These are phyloP conservation scores for Lagorchestes hirsutus DNA, from an alignment of 2,797 vertebrate species.

Conservation along the genomic window DNA sequence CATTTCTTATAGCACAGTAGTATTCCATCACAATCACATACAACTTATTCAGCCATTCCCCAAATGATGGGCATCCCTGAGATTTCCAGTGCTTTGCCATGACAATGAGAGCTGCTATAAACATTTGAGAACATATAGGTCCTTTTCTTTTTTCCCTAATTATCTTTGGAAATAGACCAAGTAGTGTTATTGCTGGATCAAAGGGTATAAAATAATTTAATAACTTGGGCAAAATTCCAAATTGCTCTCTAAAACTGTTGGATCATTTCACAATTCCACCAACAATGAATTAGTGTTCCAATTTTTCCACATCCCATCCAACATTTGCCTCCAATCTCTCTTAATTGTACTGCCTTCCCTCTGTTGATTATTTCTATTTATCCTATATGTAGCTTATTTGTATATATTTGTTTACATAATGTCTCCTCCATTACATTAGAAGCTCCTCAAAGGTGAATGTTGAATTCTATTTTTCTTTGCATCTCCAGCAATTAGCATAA, in stretches of 20 bases:
- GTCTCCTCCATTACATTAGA: neutral
- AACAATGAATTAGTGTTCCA: neutral
- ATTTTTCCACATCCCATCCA: neutral
- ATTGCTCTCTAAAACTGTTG: neutral
- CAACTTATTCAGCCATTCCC: too few species aligned
- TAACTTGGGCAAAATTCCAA: neutral
- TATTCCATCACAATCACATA: too few species aligned
- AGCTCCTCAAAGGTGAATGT: neutral
- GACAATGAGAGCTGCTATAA: too few species aligned
- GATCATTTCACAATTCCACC: neutral
- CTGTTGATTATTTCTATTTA: neutral
- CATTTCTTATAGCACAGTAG: too few species aligned
- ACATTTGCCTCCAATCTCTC: neutral
- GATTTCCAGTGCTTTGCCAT: too few species aligned
- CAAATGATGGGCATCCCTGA: too few species aligned
- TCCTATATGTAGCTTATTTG: neutral
- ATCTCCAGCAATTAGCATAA: neutral
- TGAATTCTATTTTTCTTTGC: neutral
- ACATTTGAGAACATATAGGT: neutral
- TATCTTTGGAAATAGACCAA: neutral
- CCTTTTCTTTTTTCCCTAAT: neutral
- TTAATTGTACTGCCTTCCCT: neutral
- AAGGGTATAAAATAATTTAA: neutral
- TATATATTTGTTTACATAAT: neutral
- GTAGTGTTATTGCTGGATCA: neutral